These are phyloP conservation scores for Cisticola juncidis DNA, from an alignment of 2,113 vertebrate species.

Conservation along the genomic window DNA sequence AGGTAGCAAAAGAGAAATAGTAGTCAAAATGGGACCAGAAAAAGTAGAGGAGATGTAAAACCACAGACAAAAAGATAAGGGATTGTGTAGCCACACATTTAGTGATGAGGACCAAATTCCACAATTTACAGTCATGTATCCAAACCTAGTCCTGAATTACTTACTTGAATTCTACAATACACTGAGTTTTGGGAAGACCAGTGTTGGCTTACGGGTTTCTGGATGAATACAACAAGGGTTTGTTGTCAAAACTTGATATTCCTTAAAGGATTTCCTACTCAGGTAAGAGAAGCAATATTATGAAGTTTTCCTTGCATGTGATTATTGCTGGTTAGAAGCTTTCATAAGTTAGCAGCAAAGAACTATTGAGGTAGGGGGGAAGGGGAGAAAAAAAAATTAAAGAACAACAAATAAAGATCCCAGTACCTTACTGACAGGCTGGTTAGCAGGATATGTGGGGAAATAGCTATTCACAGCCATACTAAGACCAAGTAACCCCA, in stretches of 20 bases:
- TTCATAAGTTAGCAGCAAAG: neutral
- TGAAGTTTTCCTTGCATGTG: neutral
- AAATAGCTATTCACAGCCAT: neutral
- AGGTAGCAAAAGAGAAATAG: neutral
- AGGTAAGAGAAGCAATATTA: neutral
- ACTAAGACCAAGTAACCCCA: neutral
- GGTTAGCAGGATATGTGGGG: neutral
- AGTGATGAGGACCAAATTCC: neutral
- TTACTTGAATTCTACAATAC: neutral
- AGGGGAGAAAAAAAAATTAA: no score
- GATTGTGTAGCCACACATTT: neutral
- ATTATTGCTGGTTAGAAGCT: neutral
- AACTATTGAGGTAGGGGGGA: accelerated
- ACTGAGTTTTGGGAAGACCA: neutral
- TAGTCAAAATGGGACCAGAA: neutral
- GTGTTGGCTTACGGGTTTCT: neutral
- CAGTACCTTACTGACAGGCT: neutral
- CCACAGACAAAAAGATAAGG: neutral
- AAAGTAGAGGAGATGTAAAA: neutral
- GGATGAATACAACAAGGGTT: neutral
- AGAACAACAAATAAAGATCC: neutral
- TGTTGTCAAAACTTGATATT: neutral
- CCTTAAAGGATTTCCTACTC: neutral
- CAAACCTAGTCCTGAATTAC: neutral
- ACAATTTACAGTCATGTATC: neutral